These are phyloP conservation scores for Drosophila tanythrix DNA, from an alignment of 2,888 invertebrate genomes.

Conservation along the genomic window DNA sequence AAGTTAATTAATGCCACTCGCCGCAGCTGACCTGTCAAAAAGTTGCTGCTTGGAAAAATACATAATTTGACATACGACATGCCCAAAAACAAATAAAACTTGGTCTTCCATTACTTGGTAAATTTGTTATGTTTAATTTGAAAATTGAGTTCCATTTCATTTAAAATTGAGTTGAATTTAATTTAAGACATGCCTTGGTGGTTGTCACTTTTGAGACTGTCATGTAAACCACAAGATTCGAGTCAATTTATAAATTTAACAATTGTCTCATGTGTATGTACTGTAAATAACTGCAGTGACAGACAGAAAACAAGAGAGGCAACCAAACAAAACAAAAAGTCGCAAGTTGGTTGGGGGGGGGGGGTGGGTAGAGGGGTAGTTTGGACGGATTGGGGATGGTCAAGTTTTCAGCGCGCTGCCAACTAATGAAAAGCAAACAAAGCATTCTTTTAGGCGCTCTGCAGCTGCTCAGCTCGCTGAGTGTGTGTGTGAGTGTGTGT, in stretches of 20 bases:
- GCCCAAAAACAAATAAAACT: background rate
- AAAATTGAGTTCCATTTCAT: background rate
- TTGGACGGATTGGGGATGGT: conserved; percentile 9
- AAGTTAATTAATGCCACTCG: conserved; percentile 50
- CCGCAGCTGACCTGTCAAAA: conserved; percentile 4
- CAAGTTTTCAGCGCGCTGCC: conserved; percentile 38
- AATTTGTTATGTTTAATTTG: background rate
- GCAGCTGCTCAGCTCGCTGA: conserved; percentile 43
- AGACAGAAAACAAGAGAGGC: conserved; percentile 10
- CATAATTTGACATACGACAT: background rate
- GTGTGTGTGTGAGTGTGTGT: conserved; percentile 10
- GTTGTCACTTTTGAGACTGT: background rate
- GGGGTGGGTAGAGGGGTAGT: background rate
- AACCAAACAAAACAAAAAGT: conserved; percentile 22
- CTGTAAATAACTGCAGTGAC: conserved; percentile 47
- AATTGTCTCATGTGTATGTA: conserved; percentile 3
- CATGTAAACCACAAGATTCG: background rate
- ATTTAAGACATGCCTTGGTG: background rate
- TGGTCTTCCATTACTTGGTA: too few species aligned
- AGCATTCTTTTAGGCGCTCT: conserved; percentile 60
- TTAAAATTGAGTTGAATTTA: background rate
- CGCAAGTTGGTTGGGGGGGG: background rate
- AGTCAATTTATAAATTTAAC: background rate
- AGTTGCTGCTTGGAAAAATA: background rate
- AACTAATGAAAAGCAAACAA: conserved; percentile 76